Conservation (phyloP, 2,888 invertebrate species). For the Melanophora roralis region DNA sequence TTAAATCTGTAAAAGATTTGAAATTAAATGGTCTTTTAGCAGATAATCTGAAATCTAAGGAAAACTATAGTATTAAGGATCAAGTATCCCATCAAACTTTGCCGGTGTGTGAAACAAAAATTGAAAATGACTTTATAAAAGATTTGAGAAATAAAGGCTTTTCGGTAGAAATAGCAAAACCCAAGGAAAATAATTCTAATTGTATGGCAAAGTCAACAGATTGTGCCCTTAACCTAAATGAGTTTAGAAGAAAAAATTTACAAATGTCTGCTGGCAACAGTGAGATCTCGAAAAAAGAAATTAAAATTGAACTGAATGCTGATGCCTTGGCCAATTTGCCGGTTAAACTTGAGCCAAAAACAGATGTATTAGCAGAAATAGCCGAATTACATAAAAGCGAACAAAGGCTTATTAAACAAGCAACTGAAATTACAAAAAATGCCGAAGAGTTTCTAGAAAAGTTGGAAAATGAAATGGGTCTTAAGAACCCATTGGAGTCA, state of each 20-base stretch:
- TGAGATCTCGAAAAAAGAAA: conserved; percentile 50
- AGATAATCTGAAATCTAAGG: conserved; percentile 23
- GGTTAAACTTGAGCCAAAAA: conserved; percentile 49
- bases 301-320: conserved; percentile 56
- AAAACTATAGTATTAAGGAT: neutral
- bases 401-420: conserved; percentile 54
- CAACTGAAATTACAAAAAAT: conserved; percentile 53
- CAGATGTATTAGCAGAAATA: conserved; percentile 54
- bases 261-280: neutral
- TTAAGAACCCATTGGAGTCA: conserved; percentile 38
- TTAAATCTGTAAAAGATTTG: conserved; percentile 45
- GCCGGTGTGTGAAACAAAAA: conserved; percentile 17
- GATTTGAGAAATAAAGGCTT: conserved; percentile 53
- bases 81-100: neutral
- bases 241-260: conserved; percentile 17
- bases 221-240: neutral
- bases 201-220: neutral
- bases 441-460: conserved; percentile 55
- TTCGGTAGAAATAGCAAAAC: conserved; percentile 47
- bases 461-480: conserved; percentile 55
- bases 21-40: conserved; percentile 43
- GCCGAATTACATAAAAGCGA: conserved; percentile 57
- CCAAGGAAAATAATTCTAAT: conserved; percentile 1
- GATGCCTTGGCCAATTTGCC: conserved; percentile 47
- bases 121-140: conserved; percentile 50